These are phyloP conservation scores for Proterorhinus semilunaris DNA, from an alignment of 2,113 vertebrate species.

Conservation along the genomic window DNA sequence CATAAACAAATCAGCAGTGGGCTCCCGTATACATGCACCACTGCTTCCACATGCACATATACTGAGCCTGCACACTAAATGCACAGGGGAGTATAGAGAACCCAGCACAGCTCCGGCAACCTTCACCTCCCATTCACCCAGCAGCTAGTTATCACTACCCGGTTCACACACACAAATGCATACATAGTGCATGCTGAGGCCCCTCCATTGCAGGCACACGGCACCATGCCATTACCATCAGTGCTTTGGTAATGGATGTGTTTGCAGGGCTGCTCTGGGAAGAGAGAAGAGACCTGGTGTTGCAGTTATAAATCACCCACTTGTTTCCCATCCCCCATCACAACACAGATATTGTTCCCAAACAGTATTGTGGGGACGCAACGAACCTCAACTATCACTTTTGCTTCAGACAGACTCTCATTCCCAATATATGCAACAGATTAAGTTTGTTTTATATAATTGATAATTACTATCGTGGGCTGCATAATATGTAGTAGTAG, in stretches of 20 bases:
- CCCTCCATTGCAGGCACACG: slow-evolving; percentile 23
- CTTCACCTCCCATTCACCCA: slow-evolving; percentile 67
- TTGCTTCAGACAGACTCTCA: not conserved
- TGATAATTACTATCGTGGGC: no score
- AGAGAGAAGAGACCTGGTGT: slow-evolving; percentile 70
- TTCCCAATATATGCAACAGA: not conserved
- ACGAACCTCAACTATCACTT: not conserved
- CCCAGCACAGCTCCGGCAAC: slow-evolving; percentile 53
- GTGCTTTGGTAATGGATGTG: slow-evolving; percentile 78
- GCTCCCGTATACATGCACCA: slow-evolving; percentile 7
- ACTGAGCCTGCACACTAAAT: slow-evolving; percentile 8
- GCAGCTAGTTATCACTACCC: slow-evolving; percentile 59
- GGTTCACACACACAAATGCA: slow-evolving; percentile 18
- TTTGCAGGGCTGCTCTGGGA: slow-evolving; percentile 71
- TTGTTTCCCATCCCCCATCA: slow-evolving; percentile 61
- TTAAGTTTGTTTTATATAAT: no score
- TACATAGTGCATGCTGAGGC: not conserved
- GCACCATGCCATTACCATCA: slow-evolving; percentile 71
- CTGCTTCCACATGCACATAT: not conserved
- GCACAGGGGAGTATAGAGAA: slow-evolving; percentile 26
- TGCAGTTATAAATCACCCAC: slow-evolving; percentile 77
- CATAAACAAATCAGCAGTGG: slow-evolving; percentile 24
- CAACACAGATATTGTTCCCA: slow-evolving; percentile 24
- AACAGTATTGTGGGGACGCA: slow-evolving; percentile 3
- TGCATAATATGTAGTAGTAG: no score